Percentiles rank a stretch among this genome's conserved stretches.
These are phyloP conservation scores for Clupea harengus DNA, from an alignment of 2,113 vertebrate species.

Conservation along the genomic window DNA sequence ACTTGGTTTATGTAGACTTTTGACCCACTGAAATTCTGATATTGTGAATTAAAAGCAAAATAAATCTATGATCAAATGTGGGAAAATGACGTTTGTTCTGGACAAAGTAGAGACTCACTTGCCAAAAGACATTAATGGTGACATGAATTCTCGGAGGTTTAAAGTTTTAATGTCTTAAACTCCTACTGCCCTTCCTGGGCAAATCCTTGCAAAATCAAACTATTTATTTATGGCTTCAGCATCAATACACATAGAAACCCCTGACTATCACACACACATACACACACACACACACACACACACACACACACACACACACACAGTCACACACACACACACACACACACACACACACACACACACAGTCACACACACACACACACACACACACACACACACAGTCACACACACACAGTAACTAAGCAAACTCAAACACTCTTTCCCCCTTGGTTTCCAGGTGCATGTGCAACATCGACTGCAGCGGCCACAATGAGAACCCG, in stretches of 20 bases:
- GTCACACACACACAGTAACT: neutral
- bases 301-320: neutral
- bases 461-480: conserved; percentile 99
- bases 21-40: no score
- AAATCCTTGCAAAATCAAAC: no score
- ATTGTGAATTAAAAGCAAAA: no score
- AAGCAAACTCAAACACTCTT: neutral
- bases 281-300: conserved; percentile 9
- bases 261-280: conserved; percentile 16
- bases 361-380: neutral
- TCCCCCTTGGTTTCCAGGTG: conserved; percentile 70
- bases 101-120: no score
- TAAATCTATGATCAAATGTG: no score
- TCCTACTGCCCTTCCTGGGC: no score
- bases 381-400: conserved; percentile 12
- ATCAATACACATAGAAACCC: no score
- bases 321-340: neutral
- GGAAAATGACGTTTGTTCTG: no score
- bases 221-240: neutral
- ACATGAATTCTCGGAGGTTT: no score
- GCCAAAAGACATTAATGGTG: no score
- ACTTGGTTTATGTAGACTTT: no score
- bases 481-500: conserved; percentile 94
- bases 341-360: conserved; percentile 8
- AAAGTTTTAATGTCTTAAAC: no score